Conservation (phyloP, 2,113 vertebrate genomes). For the Neolamprologus variostigma region DNA sequence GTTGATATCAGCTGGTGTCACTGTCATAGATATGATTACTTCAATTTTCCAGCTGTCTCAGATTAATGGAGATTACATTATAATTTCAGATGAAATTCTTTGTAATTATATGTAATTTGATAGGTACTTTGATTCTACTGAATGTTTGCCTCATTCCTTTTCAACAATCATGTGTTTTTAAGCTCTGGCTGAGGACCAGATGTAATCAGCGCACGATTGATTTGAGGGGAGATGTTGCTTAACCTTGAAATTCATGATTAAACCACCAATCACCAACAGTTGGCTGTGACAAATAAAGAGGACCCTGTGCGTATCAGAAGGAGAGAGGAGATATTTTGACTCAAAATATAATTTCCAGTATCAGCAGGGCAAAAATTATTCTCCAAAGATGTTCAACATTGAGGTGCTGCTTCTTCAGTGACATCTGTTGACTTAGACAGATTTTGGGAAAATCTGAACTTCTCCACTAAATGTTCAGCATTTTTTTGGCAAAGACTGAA, state of each 20-base stretch:
- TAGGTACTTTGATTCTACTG: conserved; percentile 63
- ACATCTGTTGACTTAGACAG: background rate
- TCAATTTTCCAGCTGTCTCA: background rate
- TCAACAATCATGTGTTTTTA: background rate
- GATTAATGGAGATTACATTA: background rate
- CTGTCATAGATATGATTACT: background rate
- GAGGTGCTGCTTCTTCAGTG: background rate
- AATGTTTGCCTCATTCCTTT: conserved; percentile 56
- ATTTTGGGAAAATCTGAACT: background rate
- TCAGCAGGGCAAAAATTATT: rapidly evolving
- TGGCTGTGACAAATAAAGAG: background rate
- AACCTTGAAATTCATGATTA: background rate
- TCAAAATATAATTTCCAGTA: background rate
- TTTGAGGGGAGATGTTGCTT: background rate
- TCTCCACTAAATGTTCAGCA: background rate
- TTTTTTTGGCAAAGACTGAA: background rate
- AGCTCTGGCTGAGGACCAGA: background rate
- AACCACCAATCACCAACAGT: background rate
- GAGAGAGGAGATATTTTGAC: background rate
- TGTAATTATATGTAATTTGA: background rate
- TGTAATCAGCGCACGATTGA: background rate
- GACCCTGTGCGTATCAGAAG: background rate
- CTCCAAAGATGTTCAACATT: background rate
- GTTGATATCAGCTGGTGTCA: background rate
- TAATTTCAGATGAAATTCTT: background rate